Conservation (phyloP, 1,140 invertebrate genomes). For the Chrysoperla carnea region DNA sequence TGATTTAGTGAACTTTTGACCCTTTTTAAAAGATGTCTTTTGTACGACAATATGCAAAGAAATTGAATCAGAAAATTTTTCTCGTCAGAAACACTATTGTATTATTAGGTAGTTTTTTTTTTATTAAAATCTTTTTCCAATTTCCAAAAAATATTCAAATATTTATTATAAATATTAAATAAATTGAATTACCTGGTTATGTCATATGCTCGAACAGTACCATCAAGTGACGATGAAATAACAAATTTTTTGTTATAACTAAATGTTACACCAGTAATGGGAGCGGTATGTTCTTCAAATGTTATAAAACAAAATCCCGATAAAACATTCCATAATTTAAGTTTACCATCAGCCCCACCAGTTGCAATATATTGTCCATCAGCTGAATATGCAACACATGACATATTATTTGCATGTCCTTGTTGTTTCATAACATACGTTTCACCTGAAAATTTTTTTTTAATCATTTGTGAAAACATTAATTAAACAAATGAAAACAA, state of each 20-base stretch:
- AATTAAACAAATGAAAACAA: too few species aligned
- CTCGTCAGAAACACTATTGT: too few species aligned
- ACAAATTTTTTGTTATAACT: constrained; percentile 84
- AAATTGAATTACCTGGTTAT: constrained; percentile 41
- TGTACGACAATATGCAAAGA: too few species aligned
- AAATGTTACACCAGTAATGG: constrained; percentile 66
- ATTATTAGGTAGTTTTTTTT: too few species aligned
- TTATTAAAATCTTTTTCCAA: too few species aligned
- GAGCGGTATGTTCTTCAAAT: constrained; percentile 75
- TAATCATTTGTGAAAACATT: too few species aligned
- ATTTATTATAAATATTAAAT: too few species aligned
- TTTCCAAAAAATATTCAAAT: too few species aligned
- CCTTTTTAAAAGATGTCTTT: too few species aligned
- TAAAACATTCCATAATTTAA: constrained; percentile 87
- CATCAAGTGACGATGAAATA: constrained; percentile 80
- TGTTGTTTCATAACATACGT: constrained; percentile 97
- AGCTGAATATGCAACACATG: constrained; percentile 72
- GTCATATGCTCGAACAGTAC: constrained; percentile 91
- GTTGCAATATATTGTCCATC: constrained; percentile 84
- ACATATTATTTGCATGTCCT: constrained; percentile 81
- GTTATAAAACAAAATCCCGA: constrained; percentile 91
- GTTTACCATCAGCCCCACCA: constrained; percentile 88
- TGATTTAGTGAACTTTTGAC: too few species aligned
- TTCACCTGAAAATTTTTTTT: constrained; percentile 49
- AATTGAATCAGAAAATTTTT: too few species aligned